These are phyloP conservation scores for Corythornis vintsioides DNA, from an alignment of 2,113 vertebrate species.

Conservation along the genomic window DNA sequence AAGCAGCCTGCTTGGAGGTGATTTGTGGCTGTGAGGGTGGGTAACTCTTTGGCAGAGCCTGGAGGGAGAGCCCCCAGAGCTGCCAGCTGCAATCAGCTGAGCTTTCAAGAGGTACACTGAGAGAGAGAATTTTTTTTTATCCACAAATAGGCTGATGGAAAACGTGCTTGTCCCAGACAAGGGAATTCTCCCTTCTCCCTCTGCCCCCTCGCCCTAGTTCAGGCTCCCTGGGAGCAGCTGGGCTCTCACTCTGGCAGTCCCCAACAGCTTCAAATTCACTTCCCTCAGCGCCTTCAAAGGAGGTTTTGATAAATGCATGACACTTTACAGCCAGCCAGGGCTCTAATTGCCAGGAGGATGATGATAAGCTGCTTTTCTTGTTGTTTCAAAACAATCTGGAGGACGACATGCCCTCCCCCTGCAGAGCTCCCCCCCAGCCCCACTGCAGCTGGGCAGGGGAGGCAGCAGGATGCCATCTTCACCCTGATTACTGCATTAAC, in stretches of 20 bases:
- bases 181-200: slow-evolving; percentile 44
- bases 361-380: slow-evolving; percentile 54
- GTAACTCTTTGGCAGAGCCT: background rate
- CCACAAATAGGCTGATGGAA: slow-evolving; percentile 35
- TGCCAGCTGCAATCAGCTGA: background rate
- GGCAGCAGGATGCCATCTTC: background rate
- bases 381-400: slow-evolving; percentile 64
- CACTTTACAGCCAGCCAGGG: slow-evolving; percentile 51
- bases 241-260: slow-evolving; percentile 3
- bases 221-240: slow-evolving; percentile 37
- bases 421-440: background rate
- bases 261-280: slow-evolving; percentile 59
- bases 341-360: slow-evolving; percentile 68
- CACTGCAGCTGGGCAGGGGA: background rate
- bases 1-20: background rate
- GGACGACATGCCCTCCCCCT: background rate
- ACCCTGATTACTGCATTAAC: background rate
- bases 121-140: slow-evolving; percentile 37
- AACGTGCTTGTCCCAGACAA: background rate
- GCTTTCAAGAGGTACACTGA: background rate
- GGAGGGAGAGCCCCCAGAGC: slow-evolving; percentile 11
- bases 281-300: slow-evolving; percentile 56
- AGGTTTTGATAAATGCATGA: slow-evolving; percentile 66
- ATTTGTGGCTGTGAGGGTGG: slow-evolving; percentile 10
- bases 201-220: background rate